phyloP scores from a whole-genome alignment of 2,113 vertebrate genomes.

The Gobio gobio region DNA sequence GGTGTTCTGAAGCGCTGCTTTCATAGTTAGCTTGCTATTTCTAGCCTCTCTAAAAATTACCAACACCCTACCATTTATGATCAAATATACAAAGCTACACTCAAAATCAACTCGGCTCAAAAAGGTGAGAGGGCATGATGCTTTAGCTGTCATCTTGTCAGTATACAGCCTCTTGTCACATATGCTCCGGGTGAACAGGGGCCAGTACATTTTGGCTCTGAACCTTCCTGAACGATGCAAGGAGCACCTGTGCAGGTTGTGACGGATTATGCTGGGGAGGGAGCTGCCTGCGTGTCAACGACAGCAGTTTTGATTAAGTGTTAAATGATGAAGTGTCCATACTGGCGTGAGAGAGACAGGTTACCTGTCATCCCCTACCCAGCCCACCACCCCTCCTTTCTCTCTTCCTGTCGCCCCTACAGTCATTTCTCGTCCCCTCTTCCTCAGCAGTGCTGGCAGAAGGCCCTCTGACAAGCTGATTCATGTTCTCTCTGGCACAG shows the following conservation, averaged over 20 bases:
- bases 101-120: neutral
- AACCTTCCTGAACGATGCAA: neutral
- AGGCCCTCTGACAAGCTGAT: slow-evolving; percentile 71
- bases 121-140: neutral
- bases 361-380: slow-evolving; percentile 64
- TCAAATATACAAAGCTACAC: neutral
- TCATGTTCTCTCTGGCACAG: slow-evolving; percentile 72
- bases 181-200: neutral
- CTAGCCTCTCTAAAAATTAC: no score
- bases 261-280: slow-evolving; percentile 33
- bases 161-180: neutral
- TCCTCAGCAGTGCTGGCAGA: slow-evolving; percentile 49
- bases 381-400: slow-evolving; percentile 29
- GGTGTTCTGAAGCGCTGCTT: no score
- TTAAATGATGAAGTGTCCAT: slow-evolving; percentile 72
- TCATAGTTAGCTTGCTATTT: no score
- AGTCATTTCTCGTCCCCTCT: slow-evolving; percentile 37
- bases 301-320: slow-evolving; percentile 70
- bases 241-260: slow-evolving; percentile 20
- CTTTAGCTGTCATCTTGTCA: neutral
- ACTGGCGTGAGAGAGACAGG: slow-evolving; percentile 56
- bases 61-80: no score
- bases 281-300: slow-evolving; percentile 51
- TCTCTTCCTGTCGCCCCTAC: slow-evolving; percentile 36
- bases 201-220: neutral